Conservation (phyloP, 2,888 invertebrate genomes). For the Ischnura elegans region DNA sequence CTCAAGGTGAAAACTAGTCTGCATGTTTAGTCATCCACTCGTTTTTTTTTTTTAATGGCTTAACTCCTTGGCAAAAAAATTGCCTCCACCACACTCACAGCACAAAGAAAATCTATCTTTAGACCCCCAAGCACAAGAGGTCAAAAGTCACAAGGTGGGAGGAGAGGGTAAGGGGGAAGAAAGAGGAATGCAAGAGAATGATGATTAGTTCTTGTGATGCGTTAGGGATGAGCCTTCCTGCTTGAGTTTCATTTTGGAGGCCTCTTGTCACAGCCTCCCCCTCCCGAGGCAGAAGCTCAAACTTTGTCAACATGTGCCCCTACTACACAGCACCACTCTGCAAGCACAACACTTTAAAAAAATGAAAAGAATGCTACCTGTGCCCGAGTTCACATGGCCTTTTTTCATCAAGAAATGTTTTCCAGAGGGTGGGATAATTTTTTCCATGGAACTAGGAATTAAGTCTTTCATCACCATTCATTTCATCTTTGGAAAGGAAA, state of each 20-base stretch:
- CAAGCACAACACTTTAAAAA: conserved; percentile 48
- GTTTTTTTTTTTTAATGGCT: conserved; percentile 26
- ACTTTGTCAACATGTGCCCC: conserved; percentile 23
- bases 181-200: conserved; percentile 40
- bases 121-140: conserved; percentile 48
- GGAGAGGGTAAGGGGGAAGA: background rate
- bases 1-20: conserved; percentile 65
- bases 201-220: conserved; percentile 54
- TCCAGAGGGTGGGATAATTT: background rate
- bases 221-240: background rate
- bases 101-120: conserved; percentile 53
- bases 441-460: conserved; percentile 9
- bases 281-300: background rate
- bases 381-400: conserved; percentile 39
- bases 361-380: conserved; percentile 32
- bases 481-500: conserved; percentile 8
- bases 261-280: background rate
- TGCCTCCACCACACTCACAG: conserved; percentile 46
- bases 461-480: conserved; percentile 43
- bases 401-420: background rate
- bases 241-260: conserved; percentile 36
- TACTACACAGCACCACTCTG: conserved; percentile 38
- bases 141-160: conserved; percentile 54
- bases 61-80: conserved; percentile 53
- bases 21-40: conserved; percentile 34